Conservation (phyloP, 2,888 invertebrate genomes). For the Archaeoteleia sp. region DNA sequence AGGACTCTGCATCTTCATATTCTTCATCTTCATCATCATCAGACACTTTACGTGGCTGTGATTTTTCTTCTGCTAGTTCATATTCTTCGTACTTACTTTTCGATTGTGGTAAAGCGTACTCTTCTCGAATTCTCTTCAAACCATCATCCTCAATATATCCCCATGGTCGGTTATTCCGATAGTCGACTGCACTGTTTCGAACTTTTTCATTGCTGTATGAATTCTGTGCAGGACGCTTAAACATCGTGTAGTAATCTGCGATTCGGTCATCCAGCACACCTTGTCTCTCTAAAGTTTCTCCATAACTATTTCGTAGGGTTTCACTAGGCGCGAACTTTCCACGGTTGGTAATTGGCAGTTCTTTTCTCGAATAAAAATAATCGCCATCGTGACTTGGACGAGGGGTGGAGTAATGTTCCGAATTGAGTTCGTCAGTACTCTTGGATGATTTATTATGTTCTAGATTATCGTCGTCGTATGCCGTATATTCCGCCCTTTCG, state of each 20-base stretch:
- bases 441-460: conserved; percentile 2
- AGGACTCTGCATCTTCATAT: conserved; percentile 42
- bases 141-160: not conserved
- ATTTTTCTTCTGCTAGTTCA: conserved; percentile 28
- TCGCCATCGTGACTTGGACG: not conserved
- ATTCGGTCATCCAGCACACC: conserved; percentile 65
- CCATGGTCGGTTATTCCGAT: too few relatives aligned
- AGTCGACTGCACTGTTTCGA: too few relatives aligned
- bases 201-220: conserved; percentile 4
- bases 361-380: conserved; percentile 36
- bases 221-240: conserved; percentile 57
- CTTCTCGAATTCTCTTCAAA: conserved; percentile 32
- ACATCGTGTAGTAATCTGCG: conserved; percentile 63
- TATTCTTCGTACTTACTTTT: conserved; percentile 69
- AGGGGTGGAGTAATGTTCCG: not conserved
- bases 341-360: conserved; percentile 47
- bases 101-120: conserved; percentile 48
- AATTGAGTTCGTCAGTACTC: conserved; percentile 9
- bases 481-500: conserved; percentile 4
- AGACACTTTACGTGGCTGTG: not conserved
- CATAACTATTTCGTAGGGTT: conserved; percentile 68
- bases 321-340: conserved; percentile 49
- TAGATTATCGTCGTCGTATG: not conserved
- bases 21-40: conserved; percentile 1
- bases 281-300: conserved; percentile 64